phyloP scores from a whole-genome alignment of 2,113 vertebrate species.

The Pelecanoides urinatrix region DNA sequence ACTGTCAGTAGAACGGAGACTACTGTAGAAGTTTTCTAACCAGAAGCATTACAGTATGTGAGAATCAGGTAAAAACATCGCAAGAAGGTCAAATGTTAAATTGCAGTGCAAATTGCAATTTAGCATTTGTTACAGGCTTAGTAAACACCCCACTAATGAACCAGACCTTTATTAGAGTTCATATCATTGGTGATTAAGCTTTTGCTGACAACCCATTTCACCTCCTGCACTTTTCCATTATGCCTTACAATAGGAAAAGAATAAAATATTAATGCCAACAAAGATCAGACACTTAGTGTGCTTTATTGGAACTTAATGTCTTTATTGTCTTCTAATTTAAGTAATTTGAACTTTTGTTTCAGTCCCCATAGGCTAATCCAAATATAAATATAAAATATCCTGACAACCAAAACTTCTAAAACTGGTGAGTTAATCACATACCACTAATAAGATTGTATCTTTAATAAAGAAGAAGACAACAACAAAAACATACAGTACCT shows the following conservation, averaged over 20 bases:
- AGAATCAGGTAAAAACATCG: not conserved
- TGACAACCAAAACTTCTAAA: not conserved
- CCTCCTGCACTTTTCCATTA: constrained; percentile 40
- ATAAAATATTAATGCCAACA: constrained; percentile 64
- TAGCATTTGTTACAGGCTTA: constrained; percentile 42
- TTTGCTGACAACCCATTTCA: constrained; percentile 68
- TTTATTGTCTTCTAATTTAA: constrained; percentile 60
- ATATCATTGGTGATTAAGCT: constrained; percentile 47
- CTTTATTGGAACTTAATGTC: constrained; percentile 31
- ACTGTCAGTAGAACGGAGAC: not conserved
- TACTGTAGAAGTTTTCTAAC: not conserved
- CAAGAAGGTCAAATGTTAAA: constrained; percentile 56
- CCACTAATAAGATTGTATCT: not conserved
- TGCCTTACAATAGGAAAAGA: constrained; percentile 43
- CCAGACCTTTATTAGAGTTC: constrained; percentile 54
- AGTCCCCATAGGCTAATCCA: not conserved
- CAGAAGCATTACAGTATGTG: not conserved
- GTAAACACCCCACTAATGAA: constrained; percentile 43
- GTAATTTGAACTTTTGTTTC: constrained; percentile 21
- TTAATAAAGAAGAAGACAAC: not conserved
- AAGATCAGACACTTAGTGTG: constrained; percentile 40
- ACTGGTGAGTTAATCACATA: not conserved
- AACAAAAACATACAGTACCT: constrained; percentile 77
- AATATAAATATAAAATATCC: not conserved
- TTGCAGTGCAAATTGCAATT: constrained; percentile 12